phyloP scores from a whole-genome alignment of 2,888 invertebrate species.

The Lasioglossum pauxillum region DNA sequence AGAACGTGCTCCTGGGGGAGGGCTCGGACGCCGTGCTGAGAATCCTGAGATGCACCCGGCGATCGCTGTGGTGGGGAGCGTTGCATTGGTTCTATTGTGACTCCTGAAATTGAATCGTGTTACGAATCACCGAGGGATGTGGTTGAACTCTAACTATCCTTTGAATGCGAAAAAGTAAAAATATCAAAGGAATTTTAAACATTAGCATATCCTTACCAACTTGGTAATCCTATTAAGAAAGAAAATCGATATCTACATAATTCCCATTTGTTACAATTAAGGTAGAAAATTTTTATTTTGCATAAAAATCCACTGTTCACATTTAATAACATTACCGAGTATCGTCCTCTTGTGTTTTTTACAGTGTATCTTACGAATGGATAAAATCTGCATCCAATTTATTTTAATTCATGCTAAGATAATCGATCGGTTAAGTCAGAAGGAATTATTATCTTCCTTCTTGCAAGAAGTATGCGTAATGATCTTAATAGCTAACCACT shows the following conservation, averaged over 20 bases:
- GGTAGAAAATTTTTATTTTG: background rate
- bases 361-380: background rate
- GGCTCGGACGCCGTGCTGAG: background rate
- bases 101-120: background rate
- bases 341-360: background rate
- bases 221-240: background rate
- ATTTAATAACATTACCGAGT: background rate
- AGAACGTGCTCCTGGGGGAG: background rate
- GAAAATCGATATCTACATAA: background rate
- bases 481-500: background rate
- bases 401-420: background rate
- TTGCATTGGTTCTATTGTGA: background rate
- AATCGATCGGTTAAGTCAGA: background rate
- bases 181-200: background rate
- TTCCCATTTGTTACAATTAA: background rate
- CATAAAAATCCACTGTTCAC: background rate
- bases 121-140: background rate
- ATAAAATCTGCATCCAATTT: background rate
- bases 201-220: background rate
- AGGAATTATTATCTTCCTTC: background rate
- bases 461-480: background rate
- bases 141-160: background rate
- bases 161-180: background rate
- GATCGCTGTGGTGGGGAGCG: background rate
- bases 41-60: background rate